A percentile compares a stretch with the other conserved stretches of the same genome.
These are phyloP conservation scores for Amorpha juglandis DNA, from an alignment of 2,888 invertebrate genomes.

Conservation along the genomic window DNA sequence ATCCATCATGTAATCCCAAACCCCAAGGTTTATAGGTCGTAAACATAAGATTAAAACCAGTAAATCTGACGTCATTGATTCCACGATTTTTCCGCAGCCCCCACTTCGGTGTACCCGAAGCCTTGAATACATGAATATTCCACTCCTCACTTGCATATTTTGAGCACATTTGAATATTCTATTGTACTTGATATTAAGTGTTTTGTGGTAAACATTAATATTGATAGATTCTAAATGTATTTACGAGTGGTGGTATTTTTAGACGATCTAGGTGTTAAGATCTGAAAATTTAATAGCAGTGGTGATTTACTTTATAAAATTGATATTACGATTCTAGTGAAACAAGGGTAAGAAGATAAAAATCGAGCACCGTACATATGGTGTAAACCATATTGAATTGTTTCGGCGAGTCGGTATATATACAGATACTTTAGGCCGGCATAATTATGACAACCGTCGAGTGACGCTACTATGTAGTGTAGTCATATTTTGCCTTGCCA, in stretches of 20 bases:
- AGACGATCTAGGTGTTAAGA: background rate
- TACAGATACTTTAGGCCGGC: too few species aligned
- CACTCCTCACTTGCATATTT: constrained; percentile 12
- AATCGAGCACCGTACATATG: too few species aligned
- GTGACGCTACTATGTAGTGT: too few species aligned
- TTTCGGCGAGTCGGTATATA: too few species aligned
- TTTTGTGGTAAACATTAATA: constrained; percentile 21
- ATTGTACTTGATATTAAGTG: constrained; percentile 16
- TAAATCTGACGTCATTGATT: constrained; percentile 51
- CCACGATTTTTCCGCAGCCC: constrained; percentile 6
- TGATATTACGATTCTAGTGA: too few species aligned
- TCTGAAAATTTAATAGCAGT: too few species aligned
- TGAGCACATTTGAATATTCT: constrained; percentile 21
- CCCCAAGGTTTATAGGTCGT: background rate
- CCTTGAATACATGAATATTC: constrained; percentile 33
- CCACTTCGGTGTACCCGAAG: background rate
- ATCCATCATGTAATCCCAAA: background rate
- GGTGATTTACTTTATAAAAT: too few species aligned
- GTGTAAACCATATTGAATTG: too few species aligned
- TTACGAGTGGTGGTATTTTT: background rate
- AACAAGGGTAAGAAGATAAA: too few species aligned
- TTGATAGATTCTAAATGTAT: constrained; percentile 2
- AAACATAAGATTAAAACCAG: constrained; percentile 31
- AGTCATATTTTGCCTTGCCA: too few species aligned
- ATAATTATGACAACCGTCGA: too few species aligned